Evolutionary conservation across 2,113 vertebrate genomes (phyloP).

Genomic region (Peucedramus taeniatus): DNA sequence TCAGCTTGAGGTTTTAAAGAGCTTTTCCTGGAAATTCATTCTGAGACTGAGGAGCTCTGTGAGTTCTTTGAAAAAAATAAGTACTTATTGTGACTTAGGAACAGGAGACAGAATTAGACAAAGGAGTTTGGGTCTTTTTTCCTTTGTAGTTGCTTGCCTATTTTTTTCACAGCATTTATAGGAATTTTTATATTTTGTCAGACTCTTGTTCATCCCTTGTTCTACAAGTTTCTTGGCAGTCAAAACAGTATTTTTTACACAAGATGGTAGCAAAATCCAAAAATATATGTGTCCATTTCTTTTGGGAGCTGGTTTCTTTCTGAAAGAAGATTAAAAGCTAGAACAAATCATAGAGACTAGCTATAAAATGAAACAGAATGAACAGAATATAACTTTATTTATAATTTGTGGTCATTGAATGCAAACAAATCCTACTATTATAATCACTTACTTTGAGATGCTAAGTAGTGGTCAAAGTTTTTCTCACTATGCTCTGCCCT

Average conservation of each 20-base stretch:
- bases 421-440: background rate
- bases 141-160: background rate
- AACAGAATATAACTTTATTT: background rate
- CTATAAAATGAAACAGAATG: background rate
- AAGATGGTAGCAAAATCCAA: background rate
- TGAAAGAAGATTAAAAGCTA: background rate
- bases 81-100: background rate
- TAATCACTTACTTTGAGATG: background rate
- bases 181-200: background rate
- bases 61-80: background rate
- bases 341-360: background rate
- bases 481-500: background rate
- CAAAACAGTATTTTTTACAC: background rate
- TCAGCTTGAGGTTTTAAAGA: background rate
- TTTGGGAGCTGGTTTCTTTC: background rate
- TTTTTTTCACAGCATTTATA: background rate
- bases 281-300: background rate
- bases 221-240: background rate
- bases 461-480: background rate
- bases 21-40: background rate
- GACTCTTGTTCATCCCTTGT: background rate
- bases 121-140: background rate
- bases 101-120: background rate
- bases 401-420: background rate
- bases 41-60: background rate